Evolutionary conservation across 2,113 vertebrate species (phyloP).

Genomic region (sheep (Ovis aries)): ARS-UI_Ramb_v3.0 NC_056073.1:18630501-18631000

Average conservation of each 20-base stretch:
- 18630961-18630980: background rate
- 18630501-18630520: background rate
- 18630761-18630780: background rate
- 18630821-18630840: no score
- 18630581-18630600: background rate
- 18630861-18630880: background rate
- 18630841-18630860: background rate
- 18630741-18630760: background rate
- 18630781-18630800: background rate
- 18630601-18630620: background rate
- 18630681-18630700: background rate
- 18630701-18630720: background rate
- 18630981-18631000: background rate
- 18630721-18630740: background rate
- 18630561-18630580: background rate
- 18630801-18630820: background rate
- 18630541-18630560: background rate
- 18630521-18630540: background rate
- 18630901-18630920: background rate
- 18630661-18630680: background rate
- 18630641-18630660: conserved; percentile 8
- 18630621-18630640: background rate
- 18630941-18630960: background rate
- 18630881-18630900: background rate
- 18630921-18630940: background rate